These are phyloP conservation scores for Antechinus flavipes DNA, from an alignment of 2,113 vertebrate genomes.

Conservation along the genomic window DNA sequence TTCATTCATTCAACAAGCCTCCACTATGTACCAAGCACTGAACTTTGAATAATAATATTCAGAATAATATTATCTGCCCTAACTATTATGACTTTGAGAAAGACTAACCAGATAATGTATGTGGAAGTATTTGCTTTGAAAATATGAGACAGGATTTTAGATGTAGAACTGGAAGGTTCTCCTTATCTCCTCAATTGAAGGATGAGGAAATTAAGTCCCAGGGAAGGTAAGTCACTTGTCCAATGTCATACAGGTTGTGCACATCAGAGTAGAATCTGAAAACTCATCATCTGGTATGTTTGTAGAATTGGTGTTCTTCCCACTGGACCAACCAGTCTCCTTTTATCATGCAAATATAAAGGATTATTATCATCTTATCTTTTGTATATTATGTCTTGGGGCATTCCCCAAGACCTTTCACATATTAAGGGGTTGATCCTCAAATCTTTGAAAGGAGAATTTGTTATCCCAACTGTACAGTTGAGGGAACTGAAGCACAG, in stretches of 20 bases:
- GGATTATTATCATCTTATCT: neutral
- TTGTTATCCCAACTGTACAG: neutral
- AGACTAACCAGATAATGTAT: neutral
- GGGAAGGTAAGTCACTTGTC: neutral
- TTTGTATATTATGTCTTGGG: neutral
- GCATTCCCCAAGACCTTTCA: neutral
- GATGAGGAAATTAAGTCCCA: neutral
- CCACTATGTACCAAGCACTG: neutral
- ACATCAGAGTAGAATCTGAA: neutral
- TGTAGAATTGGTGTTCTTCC: neutral
- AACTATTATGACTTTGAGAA: neutral
- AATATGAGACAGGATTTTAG: neutral
- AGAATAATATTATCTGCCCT: too few relatives aligned
- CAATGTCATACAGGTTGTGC: neutral
- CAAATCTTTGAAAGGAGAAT: neutral
- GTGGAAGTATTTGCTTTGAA: neutral
- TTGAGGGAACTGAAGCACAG: neutral
- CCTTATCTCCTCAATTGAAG: neutral
- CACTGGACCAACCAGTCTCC: neutral
- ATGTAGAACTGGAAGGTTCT: neutral
- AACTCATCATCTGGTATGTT: neutral
- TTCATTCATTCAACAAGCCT: neutral
- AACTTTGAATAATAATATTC: neutral
- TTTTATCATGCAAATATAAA: neutral
- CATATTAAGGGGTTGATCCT: neutral